phyloP scores from a whole-genome alignment of 2,888 invertebrate genomes.

The Tenthredo mesomela region DNA sequence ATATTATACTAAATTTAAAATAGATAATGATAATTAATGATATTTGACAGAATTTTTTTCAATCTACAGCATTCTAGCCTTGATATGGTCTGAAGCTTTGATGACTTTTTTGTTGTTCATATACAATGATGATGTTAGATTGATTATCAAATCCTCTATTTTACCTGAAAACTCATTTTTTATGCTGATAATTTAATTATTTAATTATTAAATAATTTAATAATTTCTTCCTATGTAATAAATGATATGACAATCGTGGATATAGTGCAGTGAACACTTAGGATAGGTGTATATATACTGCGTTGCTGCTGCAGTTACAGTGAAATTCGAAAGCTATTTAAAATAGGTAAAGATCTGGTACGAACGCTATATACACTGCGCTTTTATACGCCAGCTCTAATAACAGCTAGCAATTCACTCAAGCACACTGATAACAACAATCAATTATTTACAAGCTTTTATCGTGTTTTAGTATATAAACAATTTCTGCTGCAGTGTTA shows the following conservation, averaged over 20 bases:
- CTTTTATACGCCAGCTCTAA: conserved; percentile 8
- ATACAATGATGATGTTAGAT: neutral
- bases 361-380: conserved; percentile 17
- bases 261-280: neutral
- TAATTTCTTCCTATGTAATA: neutral
- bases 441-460: conserved; percentile 38
- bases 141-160: neutral
- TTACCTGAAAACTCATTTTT: neutral
- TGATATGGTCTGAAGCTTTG: neutral
- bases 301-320: neutral
- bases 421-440: conserved; percentile 43
- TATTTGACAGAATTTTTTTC: neutral
- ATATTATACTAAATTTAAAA: neutral
- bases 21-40: neutral
- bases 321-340: neutral
- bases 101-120: neutral
- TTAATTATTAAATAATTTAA: neutral
- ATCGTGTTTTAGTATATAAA: neutral
- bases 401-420: conserved; percentile 21
- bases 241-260: neutral
- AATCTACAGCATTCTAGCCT: neutral
- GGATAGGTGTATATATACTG: neutral
- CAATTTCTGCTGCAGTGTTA: neutral
- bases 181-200: too few relatives aligned
- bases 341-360: neutral